phyloP scores from a whole-genome alignment of 2,888 invertebrate genomes.

The Acholoe squamosa region DNA sequence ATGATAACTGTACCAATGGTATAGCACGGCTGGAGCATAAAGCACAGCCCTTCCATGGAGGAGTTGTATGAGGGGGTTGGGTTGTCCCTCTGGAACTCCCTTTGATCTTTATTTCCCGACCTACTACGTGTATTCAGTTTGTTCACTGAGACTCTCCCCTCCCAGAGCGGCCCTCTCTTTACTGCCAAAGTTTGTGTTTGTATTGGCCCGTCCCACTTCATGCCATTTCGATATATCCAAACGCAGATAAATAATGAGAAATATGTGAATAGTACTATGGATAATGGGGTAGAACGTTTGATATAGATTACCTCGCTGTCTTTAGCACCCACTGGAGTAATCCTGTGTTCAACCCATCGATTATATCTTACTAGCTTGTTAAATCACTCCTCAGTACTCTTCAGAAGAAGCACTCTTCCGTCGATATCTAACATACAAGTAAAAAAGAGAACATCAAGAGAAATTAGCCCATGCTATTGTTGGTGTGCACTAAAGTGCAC shows the following conservation, averaged over 20 bases:
- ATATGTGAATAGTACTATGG: no score
- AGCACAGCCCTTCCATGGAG: not conserved
- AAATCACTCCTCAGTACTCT: not conserved
- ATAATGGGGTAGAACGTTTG: no score
- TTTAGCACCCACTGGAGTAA: no score
- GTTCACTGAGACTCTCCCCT: not conserved
- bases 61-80: not conserved
- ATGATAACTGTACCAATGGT: not conserved
- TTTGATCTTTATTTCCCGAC: slow-evolving; percentile 17
- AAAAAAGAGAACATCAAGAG: no score
- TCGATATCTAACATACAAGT: no score
- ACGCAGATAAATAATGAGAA: no score
- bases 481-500: no score
- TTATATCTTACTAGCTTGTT: not conserved
- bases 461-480: no score
- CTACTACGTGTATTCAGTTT: slow-evolving; percentile 23
- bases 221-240: no score
- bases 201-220: no score
- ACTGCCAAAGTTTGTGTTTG: not conserved
- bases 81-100: not conserved
- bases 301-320: no score
- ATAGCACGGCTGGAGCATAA: not conserved
- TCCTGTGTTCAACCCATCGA: not conserved
- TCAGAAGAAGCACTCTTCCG: no score
- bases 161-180: not conserved